These are phyloP conservation scores for Gnathonemus echidnorhynchus DNA, from an alignment of 2,113 vertebrate genomes.

Conservation along the genomic window DNA sequence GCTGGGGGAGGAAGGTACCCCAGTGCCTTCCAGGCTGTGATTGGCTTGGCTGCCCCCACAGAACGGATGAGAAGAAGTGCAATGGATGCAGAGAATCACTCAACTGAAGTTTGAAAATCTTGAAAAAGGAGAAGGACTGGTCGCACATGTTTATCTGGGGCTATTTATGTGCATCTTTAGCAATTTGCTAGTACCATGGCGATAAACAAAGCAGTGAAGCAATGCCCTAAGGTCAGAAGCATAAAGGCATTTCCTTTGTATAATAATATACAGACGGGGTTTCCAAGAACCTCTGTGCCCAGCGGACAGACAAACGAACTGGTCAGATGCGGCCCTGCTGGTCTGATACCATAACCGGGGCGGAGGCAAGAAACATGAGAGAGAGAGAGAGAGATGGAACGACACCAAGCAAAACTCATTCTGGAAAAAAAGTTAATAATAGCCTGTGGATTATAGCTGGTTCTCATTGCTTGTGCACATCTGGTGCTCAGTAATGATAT, in stretches of 20 bases:
- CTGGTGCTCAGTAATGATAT: slow-evolving; percentile 68
- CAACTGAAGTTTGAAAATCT: background rate
- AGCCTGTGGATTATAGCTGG: slow-evolving; percentile 66
- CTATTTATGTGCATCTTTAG: background rate
- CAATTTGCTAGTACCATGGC: background rate
- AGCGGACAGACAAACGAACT: background rate
- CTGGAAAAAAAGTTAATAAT: slow-evolving; percentile 54
- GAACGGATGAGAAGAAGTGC: background rate
- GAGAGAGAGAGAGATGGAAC: background rate
- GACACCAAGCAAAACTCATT: background rate
- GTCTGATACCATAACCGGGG: background rate
- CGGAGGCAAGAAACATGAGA: background rate
- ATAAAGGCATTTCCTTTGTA: background rate
- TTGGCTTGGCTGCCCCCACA: background rate
- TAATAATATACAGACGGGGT: background rate
- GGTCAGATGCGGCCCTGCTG: background rate
- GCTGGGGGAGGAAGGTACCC: background rate
- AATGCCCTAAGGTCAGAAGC: background rate
- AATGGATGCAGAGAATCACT: background rate
- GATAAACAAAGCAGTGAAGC: background rate
- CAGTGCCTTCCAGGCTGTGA: background rate
- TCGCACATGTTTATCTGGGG: background rate
- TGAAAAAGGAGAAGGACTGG: background rate
- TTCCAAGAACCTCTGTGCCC: background rate
- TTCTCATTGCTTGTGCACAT: slow-evolving; percentile 64